Evolutionary conservation across 2,888 invertebrate genomes (phyloP).

Genomic region (Nomada fabriciana): DNA sequence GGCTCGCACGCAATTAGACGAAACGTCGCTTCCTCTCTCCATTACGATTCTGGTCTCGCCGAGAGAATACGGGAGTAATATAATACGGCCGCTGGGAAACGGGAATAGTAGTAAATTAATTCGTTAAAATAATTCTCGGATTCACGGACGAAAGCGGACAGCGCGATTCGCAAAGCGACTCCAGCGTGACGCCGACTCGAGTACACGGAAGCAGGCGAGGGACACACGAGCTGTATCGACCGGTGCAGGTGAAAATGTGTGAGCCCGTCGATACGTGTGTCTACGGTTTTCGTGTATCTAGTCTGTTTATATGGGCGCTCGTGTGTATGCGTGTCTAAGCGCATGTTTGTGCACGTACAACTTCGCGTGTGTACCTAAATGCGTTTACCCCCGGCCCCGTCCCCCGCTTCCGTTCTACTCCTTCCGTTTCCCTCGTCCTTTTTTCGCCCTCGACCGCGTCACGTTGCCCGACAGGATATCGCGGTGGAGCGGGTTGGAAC

Average conservation of each 20-base stretch:
- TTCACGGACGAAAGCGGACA: background rate
- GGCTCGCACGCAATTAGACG: slow-evolving; percentile 16
- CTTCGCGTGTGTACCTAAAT: slow-evolving; percentile 35
- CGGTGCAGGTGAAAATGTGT: slow-evolving; percentile 37
- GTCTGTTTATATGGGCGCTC: slow-evolving; percentile 59
- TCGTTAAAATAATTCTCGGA: slow-evolving; percentile 14
- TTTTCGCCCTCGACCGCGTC: background rate
- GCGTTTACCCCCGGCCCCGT: slow-evolving; percentile 24
- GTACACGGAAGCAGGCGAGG: background rate
- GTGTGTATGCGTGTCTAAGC: slow-evolving; percentile 66
- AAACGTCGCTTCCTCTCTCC: slow-evolving; percentile 2
- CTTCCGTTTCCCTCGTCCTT: background rate
- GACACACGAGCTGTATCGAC: slow-evolving; percentile 36
- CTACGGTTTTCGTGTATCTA: slow-evolving; percentile 51
- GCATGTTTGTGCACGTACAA: slow-evolving; percentile 69
- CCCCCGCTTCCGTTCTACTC: background rate
- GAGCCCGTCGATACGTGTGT: slow-evolving; percentile 49
- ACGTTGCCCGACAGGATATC: background rate
- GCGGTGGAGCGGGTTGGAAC: slow-evolving; percentile 7
- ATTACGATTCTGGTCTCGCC: background rate
- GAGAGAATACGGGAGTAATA: slow-evolving; percentile 7
- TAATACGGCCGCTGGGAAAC: background rate
- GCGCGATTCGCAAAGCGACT: too few species aligned
- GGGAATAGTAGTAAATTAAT: slow-evolving; percentile 2
- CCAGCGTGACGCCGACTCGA: too few species aligned